Conservation (phyloP, 2,113 vertebrate species). For the Taurulus bubalis region DNA sequence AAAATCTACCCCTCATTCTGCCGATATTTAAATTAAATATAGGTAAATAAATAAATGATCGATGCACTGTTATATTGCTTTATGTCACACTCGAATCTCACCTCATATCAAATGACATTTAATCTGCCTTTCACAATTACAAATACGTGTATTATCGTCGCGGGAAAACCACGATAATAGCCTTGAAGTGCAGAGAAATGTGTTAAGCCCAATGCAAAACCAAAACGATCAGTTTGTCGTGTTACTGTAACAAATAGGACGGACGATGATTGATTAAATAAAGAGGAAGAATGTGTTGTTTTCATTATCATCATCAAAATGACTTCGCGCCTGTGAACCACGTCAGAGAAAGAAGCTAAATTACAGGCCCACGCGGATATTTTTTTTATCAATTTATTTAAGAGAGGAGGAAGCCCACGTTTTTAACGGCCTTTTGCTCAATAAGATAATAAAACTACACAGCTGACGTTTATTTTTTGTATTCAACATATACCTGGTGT, state of each 20-base stretch:
- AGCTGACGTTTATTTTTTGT: constrained; percentile 35
- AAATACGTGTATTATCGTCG: neutral
- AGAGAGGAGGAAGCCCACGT: neutral
- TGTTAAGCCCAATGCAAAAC: neutral
- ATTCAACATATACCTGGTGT: constrained; percentile 14
- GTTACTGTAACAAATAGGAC: neutral
- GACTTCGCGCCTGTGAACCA: neutral
- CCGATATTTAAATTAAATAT: neutral
- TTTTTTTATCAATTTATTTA: constrained; percentile 19
- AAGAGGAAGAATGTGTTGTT: neutral
- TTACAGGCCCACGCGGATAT: neutral
- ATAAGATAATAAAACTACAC: constrained; percentile 40
- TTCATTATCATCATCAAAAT: neutral
- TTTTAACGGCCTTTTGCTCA: constrained; percentile 15
- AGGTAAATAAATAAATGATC: neutral
- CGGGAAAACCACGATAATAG: neutral
- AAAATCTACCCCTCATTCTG: neutral
- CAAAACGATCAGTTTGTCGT: neutral
- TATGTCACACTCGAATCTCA: neutral
- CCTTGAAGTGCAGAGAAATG: neutral
- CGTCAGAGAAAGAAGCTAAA: constrained; percentile 6
- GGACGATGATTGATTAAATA: neutral
- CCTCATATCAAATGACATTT: neutral
- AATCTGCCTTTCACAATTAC: neutral
- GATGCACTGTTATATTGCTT: neutral